Conservation (phyloP, 2,888 invertebrate genomes). For the Hirtodrosophila duncani region DNA sequence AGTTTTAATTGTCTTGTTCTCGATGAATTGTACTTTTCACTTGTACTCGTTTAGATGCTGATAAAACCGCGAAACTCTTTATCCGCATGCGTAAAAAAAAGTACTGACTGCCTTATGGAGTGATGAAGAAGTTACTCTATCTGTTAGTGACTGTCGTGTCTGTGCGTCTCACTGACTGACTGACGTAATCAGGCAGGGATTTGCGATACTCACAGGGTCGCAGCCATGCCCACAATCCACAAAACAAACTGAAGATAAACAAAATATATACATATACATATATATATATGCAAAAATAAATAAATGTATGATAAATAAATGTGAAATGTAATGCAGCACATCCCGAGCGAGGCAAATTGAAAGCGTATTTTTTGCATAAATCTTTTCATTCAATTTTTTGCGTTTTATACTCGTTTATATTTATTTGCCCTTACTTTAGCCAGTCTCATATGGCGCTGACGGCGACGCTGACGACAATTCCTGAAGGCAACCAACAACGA, state of each 20-base stretch:
- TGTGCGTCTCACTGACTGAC: slow-evolving; percentile 16
- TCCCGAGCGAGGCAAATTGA: slow-evolving; percentile 16
- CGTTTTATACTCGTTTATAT: neutral
- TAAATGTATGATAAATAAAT: slow-evolving; percentile 13
- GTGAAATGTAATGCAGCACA: slow-evolving; percentile 13
- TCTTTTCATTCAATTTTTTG: slow-evolving; percentile 42
- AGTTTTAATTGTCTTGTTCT: too few species aligned
- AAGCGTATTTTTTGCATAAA: slow-evolving; percentile 60
- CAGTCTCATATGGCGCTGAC: neutral
- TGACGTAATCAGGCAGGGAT: slow-evolving; percentile 57
- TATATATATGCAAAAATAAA: slow-evolving; percentile 7
- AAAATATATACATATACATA: slow-evolving; percentile 19
- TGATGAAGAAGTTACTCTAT: slow-evolving; percentile 25
- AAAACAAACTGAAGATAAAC: slow-evolving; percentile 36
- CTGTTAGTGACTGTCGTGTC: slow-evolving; percentile 22
- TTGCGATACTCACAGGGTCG: slow-evolving; percentile 23
- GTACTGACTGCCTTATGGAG: slow-evolving; percentile 18
- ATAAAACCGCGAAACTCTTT: slow-evolving; percentile 21
- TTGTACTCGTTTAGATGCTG: neutral
- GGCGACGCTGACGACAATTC: slow-evolving; percentile 30
- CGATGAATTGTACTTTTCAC: too few species aligned
- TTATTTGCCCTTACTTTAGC: neutral
- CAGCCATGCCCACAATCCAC: slow-evolving; percentile 24
- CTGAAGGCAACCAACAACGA: slow-evolving; percentile 21
- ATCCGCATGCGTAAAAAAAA: slow-evolving; percentile 28